Conservation (phyloP, 2,113 vertebrate genomes). For the Caranx ignobilis region DNA sequence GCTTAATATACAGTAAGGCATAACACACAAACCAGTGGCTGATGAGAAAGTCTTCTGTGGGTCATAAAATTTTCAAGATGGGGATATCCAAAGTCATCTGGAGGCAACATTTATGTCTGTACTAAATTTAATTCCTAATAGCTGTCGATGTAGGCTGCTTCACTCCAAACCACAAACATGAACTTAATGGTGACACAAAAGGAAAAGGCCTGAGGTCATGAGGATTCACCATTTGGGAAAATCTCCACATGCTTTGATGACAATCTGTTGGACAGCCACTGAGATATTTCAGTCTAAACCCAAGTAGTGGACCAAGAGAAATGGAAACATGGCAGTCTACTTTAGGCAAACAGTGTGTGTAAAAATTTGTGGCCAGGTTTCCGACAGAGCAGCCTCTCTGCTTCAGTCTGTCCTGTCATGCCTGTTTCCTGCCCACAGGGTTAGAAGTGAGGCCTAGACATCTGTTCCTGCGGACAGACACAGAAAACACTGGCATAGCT, state of each 20-base stretch:
- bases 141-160: too few relatives aligned
- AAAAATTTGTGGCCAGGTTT: conserved; percentile 45
- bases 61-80: not conserved
- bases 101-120: too few relatives aligned
- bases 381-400: conserved; percentile 42
- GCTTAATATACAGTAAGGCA: too few relatives aligned
- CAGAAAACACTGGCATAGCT: conserved; percentile 50
- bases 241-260: not conserved
- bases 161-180: too few relatives aligned
- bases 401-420: conserved; percentile 45
- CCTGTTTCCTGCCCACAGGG: conserved; percentile 70
- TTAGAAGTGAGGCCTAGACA: conserved; percentile 58
- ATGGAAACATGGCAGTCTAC: not conserved
- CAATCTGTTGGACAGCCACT: not conserved
- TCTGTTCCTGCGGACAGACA: conserved; percentile 64
- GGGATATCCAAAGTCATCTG: too few relatives aligned
- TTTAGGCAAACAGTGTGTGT: conserved; percentile 16
- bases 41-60: too few relatives aligned
- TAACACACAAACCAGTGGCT: too few relatives aligned
- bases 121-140: too few relatives aligned
- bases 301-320: not conserved
- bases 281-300: not conserved
- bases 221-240: not conserved
- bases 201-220: not conserved
- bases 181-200: not conserved